These are phyloP conservation scores for Macrophya annulata DNA, from an alignment of 2,888 invertebrate species.

Conservation along the genomic window DNA sequence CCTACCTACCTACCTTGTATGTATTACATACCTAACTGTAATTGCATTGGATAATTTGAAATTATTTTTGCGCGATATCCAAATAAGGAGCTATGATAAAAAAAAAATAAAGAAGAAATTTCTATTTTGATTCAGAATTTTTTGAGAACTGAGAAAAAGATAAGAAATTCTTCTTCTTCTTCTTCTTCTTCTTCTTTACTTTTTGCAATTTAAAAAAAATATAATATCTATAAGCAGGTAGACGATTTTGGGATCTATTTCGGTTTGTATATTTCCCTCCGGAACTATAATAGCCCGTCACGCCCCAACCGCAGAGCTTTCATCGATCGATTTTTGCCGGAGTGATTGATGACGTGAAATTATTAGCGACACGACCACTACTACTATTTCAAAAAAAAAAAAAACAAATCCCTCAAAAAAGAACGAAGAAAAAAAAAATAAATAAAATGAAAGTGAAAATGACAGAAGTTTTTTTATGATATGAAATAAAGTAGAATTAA, in stretches of 20 bases:
- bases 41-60: not conserved
- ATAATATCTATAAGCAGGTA: not conserved
- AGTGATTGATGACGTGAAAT: constrained; percentile 47
- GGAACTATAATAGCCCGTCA: constrained; percentile 27
- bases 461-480: not conserved
- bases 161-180: not conserved
- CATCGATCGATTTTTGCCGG: constrained; percentile 43
- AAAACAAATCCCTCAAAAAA: no score
- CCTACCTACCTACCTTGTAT: no score
- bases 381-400: not conserved
- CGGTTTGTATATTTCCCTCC: not conserved
- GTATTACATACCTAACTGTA: no score
- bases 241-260: constrained; percentile 17
- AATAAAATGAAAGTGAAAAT: no score
- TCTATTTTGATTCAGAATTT: not conserved
- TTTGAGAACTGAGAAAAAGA: not conserved
- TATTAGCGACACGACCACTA: not conserved
- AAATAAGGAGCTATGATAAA: not conserved
- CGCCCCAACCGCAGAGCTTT: constrained; percentile 41
- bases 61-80: not conserved
- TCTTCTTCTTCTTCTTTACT: not conserved
- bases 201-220: not conserved
- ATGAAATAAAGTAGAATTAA: not conserved
- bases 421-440: no score
- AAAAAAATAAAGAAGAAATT: not conserved